Evolutionary conservation across 2,797 vertebrate species (phyloP).

Genomic region (Heteromormyrus szaboi): DNA sequence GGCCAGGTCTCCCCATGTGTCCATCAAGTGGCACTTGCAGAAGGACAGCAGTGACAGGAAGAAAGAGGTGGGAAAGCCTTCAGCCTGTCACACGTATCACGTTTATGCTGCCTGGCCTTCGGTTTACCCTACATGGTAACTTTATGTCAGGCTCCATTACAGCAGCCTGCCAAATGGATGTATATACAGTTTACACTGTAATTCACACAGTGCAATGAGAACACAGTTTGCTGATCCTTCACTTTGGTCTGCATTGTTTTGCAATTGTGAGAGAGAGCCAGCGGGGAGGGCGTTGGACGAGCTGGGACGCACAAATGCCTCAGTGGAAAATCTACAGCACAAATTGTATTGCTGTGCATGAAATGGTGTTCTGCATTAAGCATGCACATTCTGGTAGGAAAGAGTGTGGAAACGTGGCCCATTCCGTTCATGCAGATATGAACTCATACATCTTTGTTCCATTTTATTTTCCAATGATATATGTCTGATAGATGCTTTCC

Average conservation of each 20-base stretch:
- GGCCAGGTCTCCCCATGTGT: constrained; percentile 87
- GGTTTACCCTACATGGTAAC: neutral
- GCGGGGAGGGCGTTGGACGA: neutral
- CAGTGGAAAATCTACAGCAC: neutral
- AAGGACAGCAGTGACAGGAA: constrained; percentile 89
- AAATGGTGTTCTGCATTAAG: neutral
- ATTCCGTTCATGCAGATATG: neutral
- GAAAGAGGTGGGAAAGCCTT: constrained; percentile 76
- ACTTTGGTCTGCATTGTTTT: neutral
- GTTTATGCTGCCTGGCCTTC: neutral
- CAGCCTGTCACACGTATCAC: neutral
- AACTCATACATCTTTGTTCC: neutral
- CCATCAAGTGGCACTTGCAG: constrained; percentile 92
- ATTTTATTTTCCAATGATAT: neutral
- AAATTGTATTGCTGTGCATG: neutral
- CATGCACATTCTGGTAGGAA: neutral
- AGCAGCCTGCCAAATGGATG: neutral
- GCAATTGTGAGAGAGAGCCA: neutral
- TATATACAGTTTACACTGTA: neutral
- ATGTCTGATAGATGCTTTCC: neutral
- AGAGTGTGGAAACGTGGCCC: neutral
- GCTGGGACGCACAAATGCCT: neutral
- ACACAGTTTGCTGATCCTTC: neutral
- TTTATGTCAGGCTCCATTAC: neutral
- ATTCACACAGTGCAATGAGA: neutral